These are phyloP conservation scores for Spea hammondii DNA, from an alignment of 2,797 vertebrate species.

Conservation along the genomic window DNA sequence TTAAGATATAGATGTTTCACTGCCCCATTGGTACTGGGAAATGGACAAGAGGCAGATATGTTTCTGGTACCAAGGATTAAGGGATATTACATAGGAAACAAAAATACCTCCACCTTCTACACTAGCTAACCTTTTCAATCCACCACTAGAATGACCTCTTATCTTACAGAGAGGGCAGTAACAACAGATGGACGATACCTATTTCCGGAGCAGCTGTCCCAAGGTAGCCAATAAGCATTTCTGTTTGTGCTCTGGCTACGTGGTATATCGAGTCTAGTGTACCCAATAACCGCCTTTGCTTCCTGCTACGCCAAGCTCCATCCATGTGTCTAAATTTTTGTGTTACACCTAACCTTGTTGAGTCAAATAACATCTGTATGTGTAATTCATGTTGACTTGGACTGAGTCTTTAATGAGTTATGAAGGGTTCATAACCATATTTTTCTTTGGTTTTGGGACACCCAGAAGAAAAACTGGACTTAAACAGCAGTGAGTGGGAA, in stretches of 20 bases:
- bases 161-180: slow-evolving; percentile 84
- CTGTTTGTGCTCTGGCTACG: slow-evolving; percentile 26
- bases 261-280: slow-evolving; percentile 12
- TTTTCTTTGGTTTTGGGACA: slow-evolving; percentile 1
- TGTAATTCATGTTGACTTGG: neutral
- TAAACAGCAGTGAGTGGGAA: slow-evolving; percentile 84
- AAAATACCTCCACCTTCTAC: neutral
- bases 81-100: neutral
- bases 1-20: too few relatives aligned
- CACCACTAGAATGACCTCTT: slow-evolving; percentile 30
- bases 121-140: neutral
- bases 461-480: slow-evolving; percentile 81
- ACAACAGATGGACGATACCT: slow-evolving; percentile 89
- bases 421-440: neutral
- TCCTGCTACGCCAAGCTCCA: neutral
- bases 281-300: neutral
- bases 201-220: slow-evolving; percentile 82
- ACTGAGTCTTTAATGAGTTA: neutral
- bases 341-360: slow-evolving; percentile 7
- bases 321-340: neutral
- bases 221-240: slow-evolving; percentile 74
- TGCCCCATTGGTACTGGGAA: too few relatives aligned
- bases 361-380: neutral
- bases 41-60: too few relatives aligned
- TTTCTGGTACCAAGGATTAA: too few relatives aligned